Base-by-base conservation (phyloP, 2,113 vertebrate genomes). In the Diadophis punctatus region DNA sequence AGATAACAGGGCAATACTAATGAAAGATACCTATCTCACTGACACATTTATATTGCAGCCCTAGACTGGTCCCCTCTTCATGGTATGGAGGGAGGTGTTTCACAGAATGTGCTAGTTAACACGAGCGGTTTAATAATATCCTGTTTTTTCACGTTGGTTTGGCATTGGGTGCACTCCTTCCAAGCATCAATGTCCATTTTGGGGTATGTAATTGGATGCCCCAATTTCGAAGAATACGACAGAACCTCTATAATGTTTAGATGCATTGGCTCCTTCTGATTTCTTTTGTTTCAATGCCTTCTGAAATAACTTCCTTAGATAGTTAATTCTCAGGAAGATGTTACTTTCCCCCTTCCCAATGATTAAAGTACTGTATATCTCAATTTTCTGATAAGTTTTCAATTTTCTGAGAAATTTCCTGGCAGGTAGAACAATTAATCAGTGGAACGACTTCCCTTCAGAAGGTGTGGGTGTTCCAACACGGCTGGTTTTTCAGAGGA, bases 11-110 rank as follows among this genome's bases (percentile, higher is more conserved):
- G 90, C 90, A 46, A 46, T 63, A 53, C n/a, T 85, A 89, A 85
- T 91, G 46, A 91, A 93, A 63, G 88, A 93, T 91, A 84, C 51
- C 74, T n/a, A n/a, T 88, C 49, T 84, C 34, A 87, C 8, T 87
- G 88, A 90, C 48, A 43, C 48, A 53, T 93, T 90, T 55, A 46
- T 87, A 88, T 56, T 86, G 55, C 91, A 91, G 46, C 48, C 27
- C 7, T 46, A n/a, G 53, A 63, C 56, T 74, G 60, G 9, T 22
- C 5, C 20, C 63, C 53, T n/a, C 48, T 63, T 46, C 84, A n/a
- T 80, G 55, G 34, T 43, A 39, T 43, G 88, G 51, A 22, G 8
- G 20, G 16, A n/a, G 3, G 8, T 9, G 34, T 68, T 93, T 89
- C 53, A 48, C 25, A 55, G 7, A 30, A 34, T 30, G 23, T 46